Evolutionary conservation across 2,888 invertebrate species (phyloP), one percentile per base, ranked within the genome.

Genomic region (Aporophyla nigra): DNA sequence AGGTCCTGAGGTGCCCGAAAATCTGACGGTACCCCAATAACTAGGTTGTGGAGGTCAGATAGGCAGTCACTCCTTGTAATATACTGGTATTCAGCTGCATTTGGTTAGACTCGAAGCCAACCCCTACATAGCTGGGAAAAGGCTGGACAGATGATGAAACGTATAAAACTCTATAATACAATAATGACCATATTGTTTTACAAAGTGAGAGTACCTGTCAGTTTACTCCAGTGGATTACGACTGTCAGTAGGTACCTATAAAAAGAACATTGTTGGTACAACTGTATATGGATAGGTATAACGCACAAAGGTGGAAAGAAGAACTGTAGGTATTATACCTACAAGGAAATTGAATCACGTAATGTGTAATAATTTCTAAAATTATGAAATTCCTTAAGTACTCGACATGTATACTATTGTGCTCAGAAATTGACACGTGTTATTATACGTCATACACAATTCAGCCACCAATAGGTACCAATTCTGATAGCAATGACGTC

Each of bases 361-460:
- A 56, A n/a, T 54, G 14, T 21, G 43, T 46, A 33, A 56, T 70
- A 27, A 63, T 40, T 33, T 63, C 6, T 24, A 40, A 54, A 19
- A 68, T 72, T 24, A 43, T 53, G 43, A 62, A 65, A 65, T 65
- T 49, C 21, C 16, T 9, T 53, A 33, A 2, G 43, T 46, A 21
- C 24, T 72, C 21, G 16, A 33, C n/a, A 33, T 51, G 27, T 12
- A 62, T 27, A 62, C 21, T 14, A 53, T 53, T 74, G 24, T 53
- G 46, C 46, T 68, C 51, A 63, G 56, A 62, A 74, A 51, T 14
- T 46, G 73, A 63, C 67, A 80, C 62, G 66, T 53, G 63, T 54
- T 40, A 59, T 65, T 59, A 49, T 27, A 43, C 24, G 33, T 74
- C 62, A 63, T 58, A 49, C 33, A 27, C 33, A 53, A 19, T 24